Evolutionary conservation across 2,888 invertebrate species (phyloP).

Genomic region (Temnothorax rugatulus): DNA sequence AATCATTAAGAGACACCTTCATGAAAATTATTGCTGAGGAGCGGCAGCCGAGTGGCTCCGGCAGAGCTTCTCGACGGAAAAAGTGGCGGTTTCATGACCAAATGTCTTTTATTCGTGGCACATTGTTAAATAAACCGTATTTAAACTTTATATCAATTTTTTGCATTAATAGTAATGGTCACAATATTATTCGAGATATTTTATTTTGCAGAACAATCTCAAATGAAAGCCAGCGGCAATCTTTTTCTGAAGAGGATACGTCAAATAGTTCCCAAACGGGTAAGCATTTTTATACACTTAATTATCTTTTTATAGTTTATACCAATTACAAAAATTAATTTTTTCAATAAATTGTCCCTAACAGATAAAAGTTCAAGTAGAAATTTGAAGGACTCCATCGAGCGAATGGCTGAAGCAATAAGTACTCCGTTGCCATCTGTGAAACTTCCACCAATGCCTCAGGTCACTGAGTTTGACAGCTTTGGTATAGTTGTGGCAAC

Average conservation of each 20-base stretch:
- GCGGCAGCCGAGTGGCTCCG: neutral
- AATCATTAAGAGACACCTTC: constrained; percentile 3
- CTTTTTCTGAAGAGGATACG: neutral
- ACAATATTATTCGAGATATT: neutral
- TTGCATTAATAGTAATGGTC: neutral
- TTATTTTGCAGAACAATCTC: neutral
- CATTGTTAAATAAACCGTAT: neutral
- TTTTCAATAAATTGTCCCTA: neutral
- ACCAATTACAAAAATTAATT: neutral
- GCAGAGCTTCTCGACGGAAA: neutral
- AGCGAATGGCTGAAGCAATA: neutral
- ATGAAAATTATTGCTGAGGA: constrained; percentile 12
- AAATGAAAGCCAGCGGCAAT: neutral
- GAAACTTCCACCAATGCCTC: neutral
- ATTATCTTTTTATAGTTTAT: neutral
- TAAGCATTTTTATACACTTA: neutral
- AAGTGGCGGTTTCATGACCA: neutral
- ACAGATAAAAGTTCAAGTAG: neutral
- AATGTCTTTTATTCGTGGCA: neutral
- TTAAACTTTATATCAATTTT: neutral
- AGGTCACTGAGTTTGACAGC: neutral
- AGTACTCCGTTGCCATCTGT: neutral
- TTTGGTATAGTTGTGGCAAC: neutral
- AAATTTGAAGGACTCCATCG: neutral
- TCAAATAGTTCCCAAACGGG: neutral